Evolutionary conservation across 2,797 vertebrate genomes (phyloP), one percentile per base, ranked within the genome.

Genomic region (Pseudomugil gertrudae): DNA sequence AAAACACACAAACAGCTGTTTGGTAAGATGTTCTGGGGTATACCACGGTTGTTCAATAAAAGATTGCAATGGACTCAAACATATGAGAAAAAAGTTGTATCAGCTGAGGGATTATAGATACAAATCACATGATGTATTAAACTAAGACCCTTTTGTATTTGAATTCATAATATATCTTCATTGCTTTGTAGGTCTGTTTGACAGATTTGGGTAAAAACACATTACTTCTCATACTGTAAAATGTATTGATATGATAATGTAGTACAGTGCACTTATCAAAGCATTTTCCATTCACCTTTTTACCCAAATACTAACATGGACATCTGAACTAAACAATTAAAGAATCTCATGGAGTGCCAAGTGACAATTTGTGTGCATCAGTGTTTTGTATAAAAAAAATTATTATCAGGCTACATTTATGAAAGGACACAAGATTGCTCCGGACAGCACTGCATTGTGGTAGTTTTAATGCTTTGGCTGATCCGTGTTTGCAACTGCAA

Each of bases 1-100:
- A 66, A 83, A 81, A 74, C 65, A 74, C 67, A 69, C 51, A 77
- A 69, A 58, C 33, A 63, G 21, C 32, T 81, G 57, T 77, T 63
- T 61, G 60, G 40, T 71, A 29, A 69, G 60, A 59, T 66, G 50
- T 62, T 72, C 38, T 55, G 19, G 19, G 50, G 40, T 47, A 54
- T 62, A 67, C 35, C 70, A 61, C 26, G 63, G 66, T 76, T 73
- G 61, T 72, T 79, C 38, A 50, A 72, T 71, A 76, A 81, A 76
- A 64, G 19, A 33, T 21, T 67, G 47, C 59, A 45, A 51, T 69
- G 53, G 23, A 74, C 67, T 45, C 36, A 68, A 26, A 75, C 58
- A 69, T 13, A 61, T 5, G 30, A 17, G 24, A 40, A 27, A 29
- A 27, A 40, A 29, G 9, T 9, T 30, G 56, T 27, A 67, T 59